These are phyloP conservation scores for Acrocephalus scirpaceus DNA, from an alignment of 2,797 vertebrate genomes.

Conservation along the genomic window DNA sequence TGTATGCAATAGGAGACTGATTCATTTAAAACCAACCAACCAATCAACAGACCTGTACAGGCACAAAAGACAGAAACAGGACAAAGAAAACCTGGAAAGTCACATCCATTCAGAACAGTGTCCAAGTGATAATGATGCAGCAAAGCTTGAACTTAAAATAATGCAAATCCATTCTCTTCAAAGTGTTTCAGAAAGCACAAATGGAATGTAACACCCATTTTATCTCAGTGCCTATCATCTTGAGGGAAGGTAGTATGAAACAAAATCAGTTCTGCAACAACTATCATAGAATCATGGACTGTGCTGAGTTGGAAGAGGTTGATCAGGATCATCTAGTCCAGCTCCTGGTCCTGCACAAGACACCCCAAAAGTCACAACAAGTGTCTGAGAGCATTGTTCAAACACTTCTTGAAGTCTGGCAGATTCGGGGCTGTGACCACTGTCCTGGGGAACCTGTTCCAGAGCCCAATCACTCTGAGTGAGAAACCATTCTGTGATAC, in stretches of 20 bases:
- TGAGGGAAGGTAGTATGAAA: slow-evolving; percentile 55
- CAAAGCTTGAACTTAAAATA: slow-evolving; percentile 1
- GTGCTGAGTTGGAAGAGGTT: background rate
- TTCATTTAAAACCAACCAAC: slow-evolving; percentile 48
- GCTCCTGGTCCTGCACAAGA: background rate
- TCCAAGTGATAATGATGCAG: slow-evolving; percentile 53
- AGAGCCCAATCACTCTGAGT: background rate
- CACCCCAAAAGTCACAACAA: background rate
- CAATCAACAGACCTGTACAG: slow-evolving; percentile 75
- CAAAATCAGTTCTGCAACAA: slow-evolving; percentile 47
- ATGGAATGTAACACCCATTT: background rate
- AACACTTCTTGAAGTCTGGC: background rate
- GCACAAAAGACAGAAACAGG: slow-evolving; percentile 76
- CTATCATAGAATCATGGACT: background rate
- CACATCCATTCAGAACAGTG: slow-evolving; percentile 19
- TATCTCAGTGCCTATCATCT: slow-evolving; percentile 55
- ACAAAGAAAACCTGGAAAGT: slow-evolving; percentile 61
- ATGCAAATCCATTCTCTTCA: background rate
- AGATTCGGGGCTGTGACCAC: background rate
- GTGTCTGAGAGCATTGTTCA: background rate
- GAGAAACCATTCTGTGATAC: background rate
- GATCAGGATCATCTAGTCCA: background rate
- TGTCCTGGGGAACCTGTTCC: background rate
- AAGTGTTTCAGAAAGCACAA: slow-evolving; percentile 59
- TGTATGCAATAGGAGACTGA: slow-evolving; percentile 49